Evolutionary conservation across 1,140 invertebrate species (phyloP).

Genomic region (Drosophila cardini): DNA sequence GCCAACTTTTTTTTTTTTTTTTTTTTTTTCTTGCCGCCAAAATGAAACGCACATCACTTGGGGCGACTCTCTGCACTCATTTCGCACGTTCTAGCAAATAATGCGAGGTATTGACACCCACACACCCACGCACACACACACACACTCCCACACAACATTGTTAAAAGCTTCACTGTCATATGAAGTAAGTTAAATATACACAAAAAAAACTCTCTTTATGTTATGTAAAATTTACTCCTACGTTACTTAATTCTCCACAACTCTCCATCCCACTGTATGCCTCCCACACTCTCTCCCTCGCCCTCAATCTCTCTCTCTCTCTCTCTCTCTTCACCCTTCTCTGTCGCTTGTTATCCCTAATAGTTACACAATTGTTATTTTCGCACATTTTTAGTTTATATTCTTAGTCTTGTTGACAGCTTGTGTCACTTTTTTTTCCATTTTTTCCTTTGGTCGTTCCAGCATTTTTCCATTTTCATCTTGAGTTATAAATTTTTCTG

Average conservation of each 20-base stretch:
- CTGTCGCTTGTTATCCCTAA: constrained; percentile 12
- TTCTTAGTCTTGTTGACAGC: constrained; percentile 14
- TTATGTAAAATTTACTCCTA: not conserved
- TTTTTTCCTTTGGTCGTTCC: not conserved
- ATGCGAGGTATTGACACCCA: constrained; percentile 12
- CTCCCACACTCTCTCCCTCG: not conserved
- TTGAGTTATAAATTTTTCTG: not conserved
- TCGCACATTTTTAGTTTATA: constrained; percentile 6
- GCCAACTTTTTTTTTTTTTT: not conserved
- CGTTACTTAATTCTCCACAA: not conserved
- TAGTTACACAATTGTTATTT: constrained; percentile 13
- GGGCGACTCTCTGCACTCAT: constrained; percentile 79
- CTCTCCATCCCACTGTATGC: not conserved
- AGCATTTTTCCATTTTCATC: not conserved
- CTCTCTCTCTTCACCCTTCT: not conserved
- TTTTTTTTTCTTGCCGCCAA: constrained; percentile 18
- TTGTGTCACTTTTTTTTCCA: constrained; percentile 1
- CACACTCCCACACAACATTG: not conserved
- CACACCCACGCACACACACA: not conserved
- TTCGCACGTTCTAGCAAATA: constrained; percentile 67
- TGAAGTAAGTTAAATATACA: constrained; percentile 13
- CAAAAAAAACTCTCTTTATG: constrained; percentile 2
- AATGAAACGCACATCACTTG: constrained; percentile 62
- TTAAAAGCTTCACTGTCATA: constrained; percentile 19
- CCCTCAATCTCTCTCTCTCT: not conserved